Evolutionary conservation across 2,888 invertebrate genomes (phyloP).

Genomic region (Melinopterus prodromus): DNA sequence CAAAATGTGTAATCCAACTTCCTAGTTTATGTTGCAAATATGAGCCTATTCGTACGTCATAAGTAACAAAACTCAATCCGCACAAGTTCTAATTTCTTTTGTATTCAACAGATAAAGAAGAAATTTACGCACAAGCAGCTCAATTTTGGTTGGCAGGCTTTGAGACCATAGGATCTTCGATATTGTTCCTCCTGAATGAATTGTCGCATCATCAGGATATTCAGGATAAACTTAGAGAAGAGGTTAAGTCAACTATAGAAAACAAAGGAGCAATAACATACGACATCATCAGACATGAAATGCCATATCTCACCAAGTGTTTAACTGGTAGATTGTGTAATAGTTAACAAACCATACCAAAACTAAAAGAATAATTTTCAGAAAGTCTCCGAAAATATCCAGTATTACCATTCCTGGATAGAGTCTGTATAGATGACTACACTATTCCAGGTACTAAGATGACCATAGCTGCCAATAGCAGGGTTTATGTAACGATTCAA

Average conservation of each 20-base stretch:
- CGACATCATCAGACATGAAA: not conserved
- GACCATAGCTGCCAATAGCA: not conserved
- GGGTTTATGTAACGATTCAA: slow-evolving; percentile 15
- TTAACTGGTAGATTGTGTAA: not conserved
- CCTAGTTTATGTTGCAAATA: no score
- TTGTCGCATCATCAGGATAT: slow-evolving; percentile 14
- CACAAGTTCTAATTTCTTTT: no score
- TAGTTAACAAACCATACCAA: not conserved
- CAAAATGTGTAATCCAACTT: no score
- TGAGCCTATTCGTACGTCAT: no score
- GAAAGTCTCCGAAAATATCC: slow-evolving; percentile 20
- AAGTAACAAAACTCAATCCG: no score
- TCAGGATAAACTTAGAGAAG: slow-evolving; percentile 39
- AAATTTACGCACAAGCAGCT: slow-evolving; percentile 16
- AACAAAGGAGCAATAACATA: not conserved
- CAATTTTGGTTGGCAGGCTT: slow-evolving; percentile 23
- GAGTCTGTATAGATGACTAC: slow-evolving; percentile 13
- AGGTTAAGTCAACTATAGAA: not conserved
- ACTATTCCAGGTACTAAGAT: slow-evolving; percentile 11
- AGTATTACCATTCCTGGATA: slow-evolving; percentile 7
- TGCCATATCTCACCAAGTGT: slow-evolving; percentile 11
- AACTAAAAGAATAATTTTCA: not conserved
- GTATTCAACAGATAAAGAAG: not conserved
- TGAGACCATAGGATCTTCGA: slow-evolving; percentile 16
- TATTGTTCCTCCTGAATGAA: slow-evolving; percentile 7